A percentile compares a stretch with the other conserved stretches of the same genome.
Evolutionary conservation across 37 sponge, comb jelly and placozoan genomes (phyloP).

Genomic region (Halisarca cf. caerulea): DNA sequence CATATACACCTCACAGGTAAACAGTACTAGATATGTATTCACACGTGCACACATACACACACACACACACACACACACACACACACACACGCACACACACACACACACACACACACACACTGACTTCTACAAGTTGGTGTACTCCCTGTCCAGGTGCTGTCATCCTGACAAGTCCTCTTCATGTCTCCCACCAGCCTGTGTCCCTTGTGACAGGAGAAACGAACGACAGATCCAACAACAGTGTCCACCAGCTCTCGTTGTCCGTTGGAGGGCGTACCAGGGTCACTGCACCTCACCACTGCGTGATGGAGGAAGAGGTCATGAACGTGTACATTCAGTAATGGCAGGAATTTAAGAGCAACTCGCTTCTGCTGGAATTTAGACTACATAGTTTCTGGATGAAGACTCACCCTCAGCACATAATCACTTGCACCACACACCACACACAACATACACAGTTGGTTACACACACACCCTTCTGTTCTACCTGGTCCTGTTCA

Average conservation of each 20-base stretch:
- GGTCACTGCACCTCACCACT: constrained; percentile 43
- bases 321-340: no score
- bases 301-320: not conserved
- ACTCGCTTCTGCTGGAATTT: no score
- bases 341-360: no score
- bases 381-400: no score
- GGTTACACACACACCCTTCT: no score
- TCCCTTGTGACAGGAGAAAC: constrained; percentile 10
- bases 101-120: not conserved
- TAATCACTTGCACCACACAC: no score
- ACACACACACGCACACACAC: not conserved
- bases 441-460: no score
- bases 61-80: no score
- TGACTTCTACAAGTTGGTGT: constrained; percentile 21
- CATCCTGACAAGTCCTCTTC: constrained; percentile 5
- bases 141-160: constrained; percentile 1
- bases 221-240: constrained; percentile 13
- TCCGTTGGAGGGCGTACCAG: constrained; percentile 53
- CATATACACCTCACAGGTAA: no score
- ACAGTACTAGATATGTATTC: no score
- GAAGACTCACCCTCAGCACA: no score
- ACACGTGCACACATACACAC: not conserved
- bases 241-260: constrained; percentile 19
- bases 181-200: not conserved
- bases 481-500: no score